Percentiles rank a stretch among this genome's conserved stretches.
Conservation (phyloP, 2,797 vertebrate genomes). For the Chlorospingus flavigularis region DNA sequence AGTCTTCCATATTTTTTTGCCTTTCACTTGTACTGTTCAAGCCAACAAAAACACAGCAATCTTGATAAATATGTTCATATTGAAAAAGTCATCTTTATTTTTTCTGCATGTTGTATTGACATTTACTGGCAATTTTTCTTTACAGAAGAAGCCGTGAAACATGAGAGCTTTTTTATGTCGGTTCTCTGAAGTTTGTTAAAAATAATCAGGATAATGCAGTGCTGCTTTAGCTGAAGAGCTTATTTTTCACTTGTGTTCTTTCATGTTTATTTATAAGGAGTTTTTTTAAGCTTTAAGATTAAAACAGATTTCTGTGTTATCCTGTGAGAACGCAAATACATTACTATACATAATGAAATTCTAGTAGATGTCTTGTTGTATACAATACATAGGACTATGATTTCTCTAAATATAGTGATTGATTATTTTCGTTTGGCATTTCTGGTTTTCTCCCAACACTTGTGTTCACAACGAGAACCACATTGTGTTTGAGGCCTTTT, state of each 20-base stretch:
- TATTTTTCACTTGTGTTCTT: neutral
- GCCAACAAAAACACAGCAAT: neutral
- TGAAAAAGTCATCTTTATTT: neutral
- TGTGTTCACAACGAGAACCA: neutral
- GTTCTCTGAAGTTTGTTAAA: neutral
- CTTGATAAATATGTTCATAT: neutral
- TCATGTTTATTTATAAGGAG: neutral
- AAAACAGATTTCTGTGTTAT: neutral
- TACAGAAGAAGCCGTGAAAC: neutral
- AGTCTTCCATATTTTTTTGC: neutral
- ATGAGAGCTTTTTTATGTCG: neutral
- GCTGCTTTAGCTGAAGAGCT: neutral
- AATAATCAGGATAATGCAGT: neutral
- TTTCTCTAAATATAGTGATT: neutral
- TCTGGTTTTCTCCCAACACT: neutral
- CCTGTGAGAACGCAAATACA: neutral
- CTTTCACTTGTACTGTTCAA: neutral
- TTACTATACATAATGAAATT: neutral
- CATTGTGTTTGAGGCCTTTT: neutral
- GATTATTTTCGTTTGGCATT: neutral
- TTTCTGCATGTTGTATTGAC: neutral
- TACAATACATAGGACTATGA: neutral
- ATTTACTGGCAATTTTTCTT: neutral
- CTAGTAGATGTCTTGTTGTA: neutral
- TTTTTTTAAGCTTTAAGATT: neutral